phyloP scores from a whole-genome alignment of 2,113 vertebrate species.

The Cyanistes caeruleus region DNA sequence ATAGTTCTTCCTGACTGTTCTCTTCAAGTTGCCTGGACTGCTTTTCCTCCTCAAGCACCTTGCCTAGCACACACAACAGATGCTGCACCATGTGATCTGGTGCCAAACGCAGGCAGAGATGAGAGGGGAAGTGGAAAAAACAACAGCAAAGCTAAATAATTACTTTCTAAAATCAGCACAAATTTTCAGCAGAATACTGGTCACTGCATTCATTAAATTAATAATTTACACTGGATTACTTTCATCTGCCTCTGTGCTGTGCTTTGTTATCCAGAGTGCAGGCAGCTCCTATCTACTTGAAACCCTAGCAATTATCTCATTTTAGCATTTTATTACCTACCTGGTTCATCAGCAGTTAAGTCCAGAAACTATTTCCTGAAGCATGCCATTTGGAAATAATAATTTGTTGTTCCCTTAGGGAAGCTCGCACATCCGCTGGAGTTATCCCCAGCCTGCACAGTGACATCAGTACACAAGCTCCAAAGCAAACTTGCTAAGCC shows the following conservation, averaged over 20 bases:
- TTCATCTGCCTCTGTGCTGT: background rate
- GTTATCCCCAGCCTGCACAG: background rate
- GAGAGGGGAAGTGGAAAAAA: background rate
- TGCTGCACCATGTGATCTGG: background rate
- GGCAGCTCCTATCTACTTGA: background rate
- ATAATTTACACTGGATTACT: background rate
- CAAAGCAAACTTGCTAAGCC: background rate
- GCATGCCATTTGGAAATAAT: background rate
- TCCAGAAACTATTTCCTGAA: background rate
- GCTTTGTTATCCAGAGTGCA: background rate
- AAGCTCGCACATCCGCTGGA: background rate
- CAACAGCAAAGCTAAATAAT: background rate
- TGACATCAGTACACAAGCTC: background rate
- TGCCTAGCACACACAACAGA: background rate
- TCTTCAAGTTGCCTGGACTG: background rate
- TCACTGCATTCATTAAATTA: background rate
- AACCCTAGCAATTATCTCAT: background rate
- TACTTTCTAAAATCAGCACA: background rate
- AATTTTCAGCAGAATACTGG: background rate
- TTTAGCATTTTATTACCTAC: background rate
- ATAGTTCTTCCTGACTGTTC: background rate
- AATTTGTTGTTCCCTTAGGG: background rate
- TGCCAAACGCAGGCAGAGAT: background rate
- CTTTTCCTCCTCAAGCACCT: background rate
- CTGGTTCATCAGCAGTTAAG: background rate